Conservation (phyloP, 1,140 invertebrate species). For the Mactra quadrangularis region DNA sequence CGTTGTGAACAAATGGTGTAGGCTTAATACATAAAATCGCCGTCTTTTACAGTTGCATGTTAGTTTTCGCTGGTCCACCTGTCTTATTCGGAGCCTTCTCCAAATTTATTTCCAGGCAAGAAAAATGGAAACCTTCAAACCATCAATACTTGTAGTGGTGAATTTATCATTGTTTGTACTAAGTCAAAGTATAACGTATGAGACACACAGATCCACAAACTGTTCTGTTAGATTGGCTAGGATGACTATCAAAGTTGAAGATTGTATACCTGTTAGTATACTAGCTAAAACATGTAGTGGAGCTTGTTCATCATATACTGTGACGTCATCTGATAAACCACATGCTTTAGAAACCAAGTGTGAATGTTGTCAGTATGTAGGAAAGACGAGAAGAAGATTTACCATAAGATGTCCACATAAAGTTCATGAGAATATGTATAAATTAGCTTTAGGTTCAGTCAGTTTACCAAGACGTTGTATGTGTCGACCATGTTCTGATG, state of each 20-base stretch:
- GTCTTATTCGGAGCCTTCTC: too few species aligned
- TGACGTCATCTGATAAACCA: neutral
- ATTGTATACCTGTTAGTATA: slow-evolving; percentile 1
- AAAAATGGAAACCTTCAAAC: too few species aligned
- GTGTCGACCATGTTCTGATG: slow-evolving; percentile 25
- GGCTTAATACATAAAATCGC: too few species aligned
- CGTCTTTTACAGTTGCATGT: too few species aligned
- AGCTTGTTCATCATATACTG: neutral
- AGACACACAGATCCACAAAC: too few species aligned
- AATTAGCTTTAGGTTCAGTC: neutral
- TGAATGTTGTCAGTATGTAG: slow-evolving; percentile 12
- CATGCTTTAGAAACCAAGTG: neutral
- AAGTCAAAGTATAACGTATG: too few species aligned
- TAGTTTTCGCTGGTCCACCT: too few species aligned
- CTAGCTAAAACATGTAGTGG: neutral
- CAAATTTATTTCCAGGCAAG: too few species aligned
- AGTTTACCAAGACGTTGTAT: neutral
- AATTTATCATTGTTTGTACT: too few species aligned
- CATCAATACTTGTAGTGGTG: too few species aligned
- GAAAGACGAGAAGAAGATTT: neutral
- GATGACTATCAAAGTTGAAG: neutral
- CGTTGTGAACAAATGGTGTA: too few species aligned
- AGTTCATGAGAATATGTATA: neutral
- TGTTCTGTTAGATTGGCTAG: neutral
- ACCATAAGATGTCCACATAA: neutral